Evolutionary conservation across 2,888 invertebrate genomes (phyloP), one percentile per base, ranked within the genome.

Genomic region (Agrotis puta): DNA sequence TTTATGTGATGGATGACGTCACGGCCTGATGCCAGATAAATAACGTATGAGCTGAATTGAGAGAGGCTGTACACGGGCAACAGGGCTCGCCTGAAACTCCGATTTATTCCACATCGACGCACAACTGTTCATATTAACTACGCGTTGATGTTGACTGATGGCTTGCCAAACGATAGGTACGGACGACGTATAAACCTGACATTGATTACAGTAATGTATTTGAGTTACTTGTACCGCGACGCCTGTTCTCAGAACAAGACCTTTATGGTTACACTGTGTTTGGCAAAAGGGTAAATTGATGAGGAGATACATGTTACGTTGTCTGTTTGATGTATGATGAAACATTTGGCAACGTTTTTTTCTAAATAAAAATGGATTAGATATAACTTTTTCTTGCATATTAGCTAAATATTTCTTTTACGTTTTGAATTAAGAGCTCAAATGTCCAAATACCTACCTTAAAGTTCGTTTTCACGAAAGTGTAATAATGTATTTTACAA

Each of bases 1-100:
- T 64, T 82, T 62, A 58, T 70, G 51, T 74, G 84, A 84, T 82
- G 63, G 72, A 82, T 84, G 82, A 78, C 75, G 84, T 78, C 82
- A 84, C 67, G 56, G 65, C 56, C 65, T 77, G 84, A 74, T 70
- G 68, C 56, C 66, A 62, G 47, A 74, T 82, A 78, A 78, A 82
- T 84, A 82, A 84, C 72, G 64, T 70, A 82, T 84, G 78, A 84
- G 72, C 64, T 81, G 71, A 57, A 81, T 74, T 67, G 71, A 82
- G 73, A 58, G 59, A 59, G 48, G 54, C 27, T 62, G 66, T 69
- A 70, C 71, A 58, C 27, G 45, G 64, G 56, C 33, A 56, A 20
- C 56, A 56, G 33, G 33, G 48, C 67, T 39, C 51, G 65, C 45
- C 43, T 62, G 64, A 64, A 58, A 51, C 73, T 57, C 62, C 45